phyloP scores from a whole-genome alignment of 1,140 invertebrate species.

The Brachionus plicatilis region DNA sequence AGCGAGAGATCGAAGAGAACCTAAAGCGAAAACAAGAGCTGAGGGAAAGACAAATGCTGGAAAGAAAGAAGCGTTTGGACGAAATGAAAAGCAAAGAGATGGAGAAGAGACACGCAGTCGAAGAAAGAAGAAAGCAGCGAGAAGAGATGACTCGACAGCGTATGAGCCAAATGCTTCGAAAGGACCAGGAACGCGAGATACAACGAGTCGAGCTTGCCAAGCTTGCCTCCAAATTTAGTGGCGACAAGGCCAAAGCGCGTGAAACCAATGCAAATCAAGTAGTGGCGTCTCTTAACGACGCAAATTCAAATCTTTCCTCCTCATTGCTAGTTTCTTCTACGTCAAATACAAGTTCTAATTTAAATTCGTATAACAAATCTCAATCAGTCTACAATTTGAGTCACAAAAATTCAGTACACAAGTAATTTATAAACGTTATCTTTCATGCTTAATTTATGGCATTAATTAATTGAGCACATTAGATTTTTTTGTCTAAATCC shows the following conservation, averaged over 20 bases:
- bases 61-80: slow-evolving; percentile 27
- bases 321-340: slow-evolving; percentile 8
- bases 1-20: slow-evolving; percentile 30
- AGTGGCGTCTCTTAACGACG: neutral
- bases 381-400: slow-evolving; percentile 31
- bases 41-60: slow-evolving; percentile 15
- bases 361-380: slow-evolving; percentile 34
- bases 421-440: neutral
- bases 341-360: neutral
- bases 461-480: neutral
- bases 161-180: neutral
- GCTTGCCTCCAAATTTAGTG: neutral
- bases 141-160: slow-evolving; percentile 7
- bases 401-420: neutral
- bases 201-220: neutral
- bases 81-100: slow-evolving; percentile 28
- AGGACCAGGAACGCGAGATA: slow-evolving; percentile 22
- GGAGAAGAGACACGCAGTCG: neutral
- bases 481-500: neutral
- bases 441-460: neutral
- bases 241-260: neutral
- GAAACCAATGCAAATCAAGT: neutral
- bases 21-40: slow-evolving; percentile 16
- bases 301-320: neutral
- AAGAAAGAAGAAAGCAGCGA: slow-evolving; percentile 22